phyloP scores from a whole-genome alignment of 2,113 vertebrate species.

The Balaeniceps rex region DNA sequence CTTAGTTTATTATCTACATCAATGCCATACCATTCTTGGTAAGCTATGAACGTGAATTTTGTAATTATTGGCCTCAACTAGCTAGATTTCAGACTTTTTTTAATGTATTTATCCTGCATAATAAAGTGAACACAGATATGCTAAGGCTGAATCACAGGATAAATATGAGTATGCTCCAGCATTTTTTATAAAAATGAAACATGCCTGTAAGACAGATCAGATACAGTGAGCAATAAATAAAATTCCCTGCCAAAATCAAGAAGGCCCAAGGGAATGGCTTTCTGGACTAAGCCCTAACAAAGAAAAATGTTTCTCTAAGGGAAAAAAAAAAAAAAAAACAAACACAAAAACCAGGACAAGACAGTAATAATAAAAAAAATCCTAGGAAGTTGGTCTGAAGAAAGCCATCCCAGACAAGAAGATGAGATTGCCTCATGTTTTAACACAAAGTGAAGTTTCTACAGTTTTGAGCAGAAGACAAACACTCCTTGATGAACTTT shows the following conservation, averaged over 20 bases:
- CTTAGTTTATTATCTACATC: background rate
- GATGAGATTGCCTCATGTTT: background rate
- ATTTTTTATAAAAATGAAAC: background rate
- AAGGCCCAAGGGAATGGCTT: background rate
- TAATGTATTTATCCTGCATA: background rate
- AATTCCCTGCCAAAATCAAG: background rate
- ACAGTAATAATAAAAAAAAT: background rate
- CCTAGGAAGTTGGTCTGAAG: background rate
- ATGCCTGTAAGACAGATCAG: background rate
- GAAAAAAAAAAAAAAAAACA: background rate
- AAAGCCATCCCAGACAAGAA: background rate
- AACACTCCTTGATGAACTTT: background rate
- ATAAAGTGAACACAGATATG: background rate
- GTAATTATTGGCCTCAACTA: background rate
- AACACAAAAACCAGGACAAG: too few species aligned
- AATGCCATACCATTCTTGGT: background rate
- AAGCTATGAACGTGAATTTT: background rate
- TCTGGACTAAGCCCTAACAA: background rate
- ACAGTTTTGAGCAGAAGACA: background rate
- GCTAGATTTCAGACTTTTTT: background rate
- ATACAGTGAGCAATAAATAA: background rate
- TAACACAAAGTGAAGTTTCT: background rate
- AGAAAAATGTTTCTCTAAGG: background rate
- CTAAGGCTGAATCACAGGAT: background rate
- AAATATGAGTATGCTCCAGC: background rate